These are phyloP conservation scores for Diorhabda carinulata DNA, from an alignment of 1,140 invertebrate genomes.

Conservation along the genomic window DNA sequence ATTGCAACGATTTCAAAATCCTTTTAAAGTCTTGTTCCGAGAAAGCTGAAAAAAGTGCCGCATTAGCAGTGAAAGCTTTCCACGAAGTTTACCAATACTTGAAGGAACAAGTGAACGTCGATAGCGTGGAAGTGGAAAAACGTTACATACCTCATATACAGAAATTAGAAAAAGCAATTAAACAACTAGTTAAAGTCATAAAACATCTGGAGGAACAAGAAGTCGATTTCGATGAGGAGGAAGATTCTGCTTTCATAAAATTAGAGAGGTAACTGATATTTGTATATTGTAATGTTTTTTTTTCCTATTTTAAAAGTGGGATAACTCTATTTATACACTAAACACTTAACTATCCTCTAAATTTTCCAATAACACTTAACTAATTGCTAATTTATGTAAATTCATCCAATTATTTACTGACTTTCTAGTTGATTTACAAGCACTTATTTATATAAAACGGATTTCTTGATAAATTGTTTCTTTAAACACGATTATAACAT, in stretches of 20 bases:
- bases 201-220: conserved; percentile 48
- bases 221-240: conserved; percentile 52
- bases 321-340: too few relatives aligned
- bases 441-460: too few relatives aligned
- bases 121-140: conserved; percentile 25
- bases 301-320: too few relatives aligned
- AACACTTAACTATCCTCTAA: too few relatives aligned
- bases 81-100: conserved; percentile 32
- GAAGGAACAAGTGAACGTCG: conserved; percentile 19
- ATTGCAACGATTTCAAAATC: not conserved
- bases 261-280: conserved; percentile 46
- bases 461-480: too few relatives aligned
- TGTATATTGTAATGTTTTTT: not conserved
- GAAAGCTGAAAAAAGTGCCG: conserved; percentile 22
- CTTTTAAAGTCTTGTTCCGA: not conserved
- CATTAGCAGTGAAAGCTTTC: conserved; percentile 30
- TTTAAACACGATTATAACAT: too few relatives aligned
- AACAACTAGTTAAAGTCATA: conserved; percentile 49
- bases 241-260: conserved; percentile 53
- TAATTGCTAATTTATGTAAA: too few relatives aligned
- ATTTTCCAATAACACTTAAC: too few relatives aligned
- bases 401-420: too few relatives aligned
- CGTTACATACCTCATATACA: conserved; percentile 38
- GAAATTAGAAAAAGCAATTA: conserved; percentile 48
- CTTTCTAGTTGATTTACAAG: too few relatives aligned